Base-by-base conservation (phyloP, 1,140 invertebrate genomes). In the Cyclargus thomasi region DNA sequence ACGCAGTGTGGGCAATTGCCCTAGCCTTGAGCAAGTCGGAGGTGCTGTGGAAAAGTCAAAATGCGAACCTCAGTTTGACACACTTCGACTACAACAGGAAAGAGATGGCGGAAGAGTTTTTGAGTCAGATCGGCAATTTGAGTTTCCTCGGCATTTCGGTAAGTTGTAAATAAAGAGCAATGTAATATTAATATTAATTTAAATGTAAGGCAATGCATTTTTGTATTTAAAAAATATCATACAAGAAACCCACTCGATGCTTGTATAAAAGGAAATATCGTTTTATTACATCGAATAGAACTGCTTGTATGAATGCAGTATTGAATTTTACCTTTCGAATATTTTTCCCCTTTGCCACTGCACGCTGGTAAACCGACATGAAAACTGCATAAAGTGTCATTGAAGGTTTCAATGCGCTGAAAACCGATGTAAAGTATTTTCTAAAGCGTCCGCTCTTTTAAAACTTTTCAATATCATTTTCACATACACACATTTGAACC, bases 1-100 rank as follows among this genome's bases (percentile, higher is more conserved):
- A 98, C 76, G 96, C 97, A 0, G 94, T 97, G 0, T 97, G 96
- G 96, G 94, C 96, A 0, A 95, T 97, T 70, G 96, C 96, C 0
- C 77, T 97, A 14, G 94, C 95, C 0, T 81, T 97, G 53, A 89
- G 91, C 64, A 88, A 88, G 70, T 90, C 93, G 1, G 91, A 93
- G 77, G 74, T 80, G 5, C 70, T 83, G 8, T 90, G 88, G 90
- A 74, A 78, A 18, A 79, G 63, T 18, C 53, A 66, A 8, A 78
- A 62, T 0, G 73, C 67, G 53, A 65, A 65, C 7, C 20, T 64
- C 17, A 69, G 72, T 53, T 83, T 96, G 23, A 88, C 92, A 53
- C 85, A 93, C 23, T 96, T 97, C 83, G 93, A 94, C 74, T 97
- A 97, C 76, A 90, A 92, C 18, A 91, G 94, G 64, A 92, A 92